phyloP scores from a whole-genome alignment of 2,797 vertebrate genomes.

The Manis javanica region DNA sequence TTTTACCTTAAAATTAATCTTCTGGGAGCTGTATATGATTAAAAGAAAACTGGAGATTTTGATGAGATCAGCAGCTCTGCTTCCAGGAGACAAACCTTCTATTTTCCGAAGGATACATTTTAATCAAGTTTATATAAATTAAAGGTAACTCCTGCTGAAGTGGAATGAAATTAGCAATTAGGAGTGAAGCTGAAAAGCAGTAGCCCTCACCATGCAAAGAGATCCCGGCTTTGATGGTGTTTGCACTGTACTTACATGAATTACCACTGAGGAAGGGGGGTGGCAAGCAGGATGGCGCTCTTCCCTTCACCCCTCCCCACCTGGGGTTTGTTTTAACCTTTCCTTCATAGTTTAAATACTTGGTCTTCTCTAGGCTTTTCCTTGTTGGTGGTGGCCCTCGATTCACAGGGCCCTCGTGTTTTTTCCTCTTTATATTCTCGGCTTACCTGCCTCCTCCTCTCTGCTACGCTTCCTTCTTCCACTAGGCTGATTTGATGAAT shows the following conservation, averaged over 20 bases:
- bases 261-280: not conserved
- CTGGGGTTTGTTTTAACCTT: not conserved
- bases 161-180: not conserved
- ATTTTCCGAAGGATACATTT: not conserved
- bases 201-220: not conserved
- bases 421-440: not conserved
- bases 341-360: not conserved
- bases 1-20: not conserved
- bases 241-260: not conserved
- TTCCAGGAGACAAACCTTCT: not conserved
- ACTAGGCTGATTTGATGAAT: not conserved
- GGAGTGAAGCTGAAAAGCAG: not conserved
- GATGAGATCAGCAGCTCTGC: not conserved
- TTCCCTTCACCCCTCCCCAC: not conserved
- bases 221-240: not conserved
- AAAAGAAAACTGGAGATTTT: not conserved
- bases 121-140: not conserved
- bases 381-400: not conserved
- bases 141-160: not conserved
- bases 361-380: not conserved
- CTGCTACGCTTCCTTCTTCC: not conserved
- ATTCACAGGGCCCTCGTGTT: not conserved
- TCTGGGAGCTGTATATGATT: not conserved
- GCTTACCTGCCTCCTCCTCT: not conserved
- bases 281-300: fast-evolving